These are phyloP conservation scores for Megalops atlanticus DNA, from an alignment of 2,113 vertebrate genomes.

Conservation along the genomic window DNA sequence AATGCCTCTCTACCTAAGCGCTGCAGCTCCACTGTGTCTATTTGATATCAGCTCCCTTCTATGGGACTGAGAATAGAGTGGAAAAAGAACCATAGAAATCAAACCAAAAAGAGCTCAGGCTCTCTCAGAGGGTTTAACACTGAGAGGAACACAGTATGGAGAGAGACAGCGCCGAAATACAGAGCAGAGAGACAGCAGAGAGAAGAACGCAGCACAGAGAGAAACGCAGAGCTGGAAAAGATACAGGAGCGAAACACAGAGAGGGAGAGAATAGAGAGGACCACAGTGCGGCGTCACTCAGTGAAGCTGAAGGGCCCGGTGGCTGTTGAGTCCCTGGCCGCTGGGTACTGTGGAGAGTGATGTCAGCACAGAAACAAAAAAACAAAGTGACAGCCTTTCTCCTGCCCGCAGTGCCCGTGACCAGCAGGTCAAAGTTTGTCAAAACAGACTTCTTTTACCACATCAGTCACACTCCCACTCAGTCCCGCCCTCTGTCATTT, in stretches of 20 bases:
- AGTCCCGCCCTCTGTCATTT: background rate
- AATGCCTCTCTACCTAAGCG: too few species aligned
- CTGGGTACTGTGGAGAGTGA: background rate
- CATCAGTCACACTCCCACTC: background rate
- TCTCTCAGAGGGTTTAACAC: background rate
- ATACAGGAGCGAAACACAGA: too few species aligned
- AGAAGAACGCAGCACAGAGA: background rate
- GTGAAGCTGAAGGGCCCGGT: background rate
- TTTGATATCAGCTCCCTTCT: too few species aligned
- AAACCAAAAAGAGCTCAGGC: background rate
- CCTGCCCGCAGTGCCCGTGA: background rate
- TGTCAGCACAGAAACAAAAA: background rate
- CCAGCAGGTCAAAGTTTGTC: conserved; percentile 8
- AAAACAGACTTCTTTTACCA: background rate
- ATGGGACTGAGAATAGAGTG: too few species aligned
- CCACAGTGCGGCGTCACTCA: too few species aligned
- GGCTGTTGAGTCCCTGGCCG: background rate
- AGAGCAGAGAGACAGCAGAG: background rate
- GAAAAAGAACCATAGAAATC: too few species aligned
- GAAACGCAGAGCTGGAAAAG: too few species aligned
- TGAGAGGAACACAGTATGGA: background rate
- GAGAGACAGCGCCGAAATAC: too few species aligned
- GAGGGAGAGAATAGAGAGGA: too few species aligned
- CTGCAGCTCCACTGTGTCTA: too few species aligned
- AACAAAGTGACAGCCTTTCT: background rate